Evolutionary conservation across 2,797 vertebrate genomes (phyloP), one percentile per base, ranked within the genome.

Genomic region (Morelia viridis): DNA sequence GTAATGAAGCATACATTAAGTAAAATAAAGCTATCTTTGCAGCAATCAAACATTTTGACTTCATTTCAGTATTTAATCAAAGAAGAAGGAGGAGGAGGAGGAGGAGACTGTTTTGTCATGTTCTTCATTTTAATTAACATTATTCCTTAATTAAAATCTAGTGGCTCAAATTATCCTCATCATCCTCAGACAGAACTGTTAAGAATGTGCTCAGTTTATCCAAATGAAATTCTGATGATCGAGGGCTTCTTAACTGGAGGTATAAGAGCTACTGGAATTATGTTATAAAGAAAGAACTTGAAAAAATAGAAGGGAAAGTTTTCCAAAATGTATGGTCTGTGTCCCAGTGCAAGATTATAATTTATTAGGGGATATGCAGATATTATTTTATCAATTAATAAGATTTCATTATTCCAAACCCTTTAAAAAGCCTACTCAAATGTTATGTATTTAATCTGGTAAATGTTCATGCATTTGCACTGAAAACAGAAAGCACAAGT

Each of bases 331-430:
- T 41, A 89, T 93, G 10, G 94, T 95, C 46, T 89, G 35, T 89
- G 80, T 76, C 31, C 11, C 71, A 94, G 60, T 57, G 5, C 94
- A 68, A 95, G 35, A 87, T 91, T 89, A 92, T 95, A 76, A 93
- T 95, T 95, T 95, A 91, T 95, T 93, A 94, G 71, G 57, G 35
- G 13, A n/a, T 95, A 91, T 91, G 91, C 93, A 94, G 0, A 96
- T 65, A n/a, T 95, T 41, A 13, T 94, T 97, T 95, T 91, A 71
- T 94, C 91, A 93, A 94, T 95, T 91, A 90, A 12, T 90, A 92
- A 92, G 92, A 96, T 95, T 95, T 90, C 94, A 94, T 93, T 87
- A 93, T 94, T 95, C 95, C 92, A 94, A 93, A 26, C 1, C 64
- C 71, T 95, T 95, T 96, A 96, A 94, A 91, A 89, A 92, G 8